phyloP scores from a whole-genome alignment of 2,797 vertebrate genomes.

The Ceryle rudis region DNA sequence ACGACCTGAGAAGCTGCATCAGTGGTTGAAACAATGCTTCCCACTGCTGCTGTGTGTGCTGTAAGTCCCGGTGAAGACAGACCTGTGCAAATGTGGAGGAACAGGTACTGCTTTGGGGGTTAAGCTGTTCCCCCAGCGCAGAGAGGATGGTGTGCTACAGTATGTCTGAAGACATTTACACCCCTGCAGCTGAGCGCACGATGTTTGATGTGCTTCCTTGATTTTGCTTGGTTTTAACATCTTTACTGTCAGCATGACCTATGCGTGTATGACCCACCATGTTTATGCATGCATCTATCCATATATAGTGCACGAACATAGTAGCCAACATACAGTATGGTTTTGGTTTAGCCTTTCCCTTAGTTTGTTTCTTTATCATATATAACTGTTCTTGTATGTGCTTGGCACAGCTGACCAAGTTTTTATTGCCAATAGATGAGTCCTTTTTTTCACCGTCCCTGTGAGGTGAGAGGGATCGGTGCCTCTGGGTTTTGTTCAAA shows the following conservation, averaged over 20 bases:
- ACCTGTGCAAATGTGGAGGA: neutral
- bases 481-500: neutral
- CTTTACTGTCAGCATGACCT: neutral
- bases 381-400: neutral
- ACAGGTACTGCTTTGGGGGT: neutral
- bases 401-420: neutral
- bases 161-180: neutral
- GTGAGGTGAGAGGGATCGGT: neutral
- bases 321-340: too few species aligned
- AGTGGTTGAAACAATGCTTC: rapidly evolving
- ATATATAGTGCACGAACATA: neutral
- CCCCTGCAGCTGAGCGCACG: neutral
- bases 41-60: neutral
- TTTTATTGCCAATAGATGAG: neutral
- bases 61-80: neutral
- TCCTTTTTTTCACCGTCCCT: rapidly evolving
- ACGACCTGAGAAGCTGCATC: neutral
- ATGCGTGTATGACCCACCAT: rapidly evolving
- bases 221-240: neutral
- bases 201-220: neutral
- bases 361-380: neutral
- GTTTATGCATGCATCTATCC: neutral
- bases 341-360: neutral
- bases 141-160: neutral
- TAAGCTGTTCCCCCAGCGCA: neutral